Conservation (phyloP, 2,888 invertebrate genomes). For the Escarpia spicata region DNA sequence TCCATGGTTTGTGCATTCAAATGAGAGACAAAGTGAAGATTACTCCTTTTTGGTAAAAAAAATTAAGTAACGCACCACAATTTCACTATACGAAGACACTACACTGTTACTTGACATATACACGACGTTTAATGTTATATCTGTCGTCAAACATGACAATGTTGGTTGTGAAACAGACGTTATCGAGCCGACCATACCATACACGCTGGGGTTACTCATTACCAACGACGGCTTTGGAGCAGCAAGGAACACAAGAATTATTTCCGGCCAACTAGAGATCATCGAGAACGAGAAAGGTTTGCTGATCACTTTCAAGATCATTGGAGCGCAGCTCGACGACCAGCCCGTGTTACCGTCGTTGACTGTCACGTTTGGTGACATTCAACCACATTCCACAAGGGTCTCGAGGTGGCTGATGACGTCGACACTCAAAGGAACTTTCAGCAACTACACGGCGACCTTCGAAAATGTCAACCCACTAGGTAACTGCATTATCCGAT, state of each 20-base stretch:
- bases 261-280: slow-evolving; percentile 51
- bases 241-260: slow-evolving; percentile 45
- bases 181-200: slow-evolving; percentile 47
- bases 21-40: no score
- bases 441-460: slow-evolving; percentile 49
- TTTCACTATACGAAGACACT: no score
- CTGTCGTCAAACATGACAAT: not conserved
- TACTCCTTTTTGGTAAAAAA: no score
- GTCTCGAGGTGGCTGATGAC: slow-evolving; percentile 46
- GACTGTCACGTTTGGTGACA: slow-evolving; percentile 46
- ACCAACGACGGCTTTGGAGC: slow-evolving; percentile 46
- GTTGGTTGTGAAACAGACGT: slow-evolving; percentile 14
- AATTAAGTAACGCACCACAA: no score
- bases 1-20: no score
- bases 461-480: slow-evolving; percentile 50
- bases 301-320: slow-evolving; percentile 46
- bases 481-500: slow-evolving; percentile 31
- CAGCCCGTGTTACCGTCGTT: slow-evolving; percentile 43
- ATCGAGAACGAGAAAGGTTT: slow-evolving; percentile 52
- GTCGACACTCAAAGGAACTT: slow-evolving; percentile 45
- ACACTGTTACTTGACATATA: no score
- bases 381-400: slow-evolving; percentile 42
- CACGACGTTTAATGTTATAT: not conserved
- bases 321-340: slow-evolving; percentile 42
- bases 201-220: slow-evolving; percentile 45